Evolutionary conservation across 2,113 vertebrate genomes (phyloP).

Genomic region (Romanogobio albipinnatus): DNA sequence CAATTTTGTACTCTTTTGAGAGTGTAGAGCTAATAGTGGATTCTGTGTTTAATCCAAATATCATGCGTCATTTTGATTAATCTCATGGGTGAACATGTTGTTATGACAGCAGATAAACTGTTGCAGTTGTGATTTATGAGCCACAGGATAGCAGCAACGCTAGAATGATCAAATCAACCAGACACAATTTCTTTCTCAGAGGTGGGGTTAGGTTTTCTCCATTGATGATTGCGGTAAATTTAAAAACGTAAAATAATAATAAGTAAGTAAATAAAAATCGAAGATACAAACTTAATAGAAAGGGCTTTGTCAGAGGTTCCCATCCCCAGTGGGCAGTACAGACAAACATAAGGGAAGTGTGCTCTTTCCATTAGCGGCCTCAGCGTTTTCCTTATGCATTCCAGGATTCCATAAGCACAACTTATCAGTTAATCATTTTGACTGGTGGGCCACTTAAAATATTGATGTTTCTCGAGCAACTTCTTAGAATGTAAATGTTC

Average conservation of each 20-base stretch:
- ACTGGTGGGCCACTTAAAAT: not conserved
- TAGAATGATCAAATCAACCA: not conserved
- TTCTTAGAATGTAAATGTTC: not conserved
- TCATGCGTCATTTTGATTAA: not conserved
- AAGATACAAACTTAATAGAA: constrained; percentile 22
- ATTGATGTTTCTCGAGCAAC: not conserved
- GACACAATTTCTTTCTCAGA: not conserved
- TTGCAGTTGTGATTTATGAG: not conserved
- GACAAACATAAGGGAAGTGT: constrained; percentile 63
- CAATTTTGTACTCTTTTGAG: no score
- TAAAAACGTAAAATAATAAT: not conserved
- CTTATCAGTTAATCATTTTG: not conserved
- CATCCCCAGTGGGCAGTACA: constrained; percentile 41
- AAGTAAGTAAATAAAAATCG: not conserved
- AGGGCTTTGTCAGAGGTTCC: not conserved
- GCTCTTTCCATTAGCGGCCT: constrained; percentile 70
- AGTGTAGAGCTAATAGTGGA: not conserved
- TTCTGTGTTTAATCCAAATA: not conserved
- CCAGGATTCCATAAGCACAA: constrained; percentile 51
- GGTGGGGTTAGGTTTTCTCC: not conserved
- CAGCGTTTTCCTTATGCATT: constrained; percentile 68
- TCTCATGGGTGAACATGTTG: not conserved
- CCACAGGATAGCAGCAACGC: not conserved
- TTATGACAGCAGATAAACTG: constrained; percentile 14
- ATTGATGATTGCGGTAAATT: not conserved